Percentiles rank a stretch among this genome's conserved stretches.
Conservation (phyloP, 2,113 vertebrate species). For the Polyodon spathula region DNA sequence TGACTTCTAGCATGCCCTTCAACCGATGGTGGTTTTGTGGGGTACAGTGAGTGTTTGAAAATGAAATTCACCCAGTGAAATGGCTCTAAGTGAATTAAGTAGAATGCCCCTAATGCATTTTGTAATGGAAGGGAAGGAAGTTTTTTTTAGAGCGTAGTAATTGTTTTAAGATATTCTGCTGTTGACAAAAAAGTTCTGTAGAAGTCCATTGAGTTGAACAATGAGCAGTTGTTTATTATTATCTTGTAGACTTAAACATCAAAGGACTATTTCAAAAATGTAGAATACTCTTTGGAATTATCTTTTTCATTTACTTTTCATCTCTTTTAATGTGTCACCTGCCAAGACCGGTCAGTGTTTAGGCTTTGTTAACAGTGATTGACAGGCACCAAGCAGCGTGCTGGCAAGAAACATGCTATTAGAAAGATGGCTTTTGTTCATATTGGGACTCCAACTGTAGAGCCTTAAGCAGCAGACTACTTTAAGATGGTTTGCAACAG, state of each 20-base stretch:
- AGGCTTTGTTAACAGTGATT: conserved; percentile 8
- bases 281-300: no score
- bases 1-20: neutral
- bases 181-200: neutral
- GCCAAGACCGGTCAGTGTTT: no score
- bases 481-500: no score
- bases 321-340: no score
- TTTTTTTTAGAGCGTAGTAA: neutral
- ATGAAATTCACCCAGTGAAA: neutral
- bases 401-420: conserved; percentile 4
- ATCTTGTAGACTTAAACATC: no score
- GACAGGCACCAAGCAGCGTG: neutral
- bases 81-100: neutral
- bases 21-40: no score
- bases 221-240: neutral
- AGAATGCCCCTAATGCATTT: neutral
- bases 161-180: conserved; percentile 1
- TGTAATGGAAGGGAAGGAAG: neutral
- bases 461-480: no score
- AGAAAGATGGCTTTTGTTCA: conserved; percentile 12
- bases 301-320: no score
- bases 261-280: no score
- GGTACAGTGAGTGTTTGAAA: neutral
- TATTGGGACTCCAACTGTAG: no score
- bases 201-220: neutral